Base-by-base conservation (phyloP, 2,888 invertebrate genomes). In the Stratiomys singularior region DNA sequence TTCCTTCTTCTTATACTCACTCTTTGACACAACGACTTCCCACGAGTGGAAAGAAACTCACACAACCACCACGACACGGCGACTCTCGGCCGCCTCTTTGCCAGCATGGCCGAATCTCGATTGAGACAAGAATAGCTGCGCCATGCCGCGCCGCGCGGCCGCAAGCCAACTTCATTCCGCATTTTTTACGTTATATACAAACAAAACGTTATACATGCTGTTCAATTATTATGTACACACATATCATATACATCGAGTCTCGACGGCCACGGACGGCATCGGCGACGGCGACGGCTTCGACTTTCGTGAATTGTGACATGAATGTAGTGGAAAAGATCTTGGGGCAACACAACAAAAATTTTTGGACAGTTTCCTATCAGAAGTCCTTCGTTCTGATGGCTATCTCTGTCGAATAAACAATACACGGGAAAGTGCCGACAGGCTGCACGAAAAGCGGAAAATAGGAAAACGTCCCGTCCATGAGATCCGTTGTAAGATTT, bases 321-420 rank as follows among this genome's bases (percentile, higher is more conserved):
- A 27, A 64, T 80, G 80, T 80, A 77, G 77, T 80, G 76, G 79
- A 79, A 79, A 74, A 78, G 79, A 78, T 78, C 79, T 74, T 44
- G 66, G 72, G 71, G 77, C 25, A 80, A 80, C 79, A 79, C 79
- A 74, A 76, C 69, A 72, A 81, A 82, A 82, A 83, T 85, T 84
- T 85, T 85, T 85, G 85, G 86, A 85, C 86, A 87, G 85, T 85
- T 87, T 86, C 85, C 85, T 85, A 85, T 86, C 85, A 86, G 85
- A 85, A 84, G 85, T 86, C 86, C 84, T 85, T 85, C 84, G 84
- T 83, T 83, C 84, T 84, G 83, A 85, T 85, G 84, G 84, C 58
- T 84, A 85, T 85, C 84, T 84, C 79, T 83, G 81, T 69, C 21
- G 81, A 82, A 80, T 79, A 81, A 82, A 82, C 82, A 82, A 81